phyloP scores from a whole-genome alignment of 2,888 invertebrate genomes.

The Aleiodes alternator region DNA sequence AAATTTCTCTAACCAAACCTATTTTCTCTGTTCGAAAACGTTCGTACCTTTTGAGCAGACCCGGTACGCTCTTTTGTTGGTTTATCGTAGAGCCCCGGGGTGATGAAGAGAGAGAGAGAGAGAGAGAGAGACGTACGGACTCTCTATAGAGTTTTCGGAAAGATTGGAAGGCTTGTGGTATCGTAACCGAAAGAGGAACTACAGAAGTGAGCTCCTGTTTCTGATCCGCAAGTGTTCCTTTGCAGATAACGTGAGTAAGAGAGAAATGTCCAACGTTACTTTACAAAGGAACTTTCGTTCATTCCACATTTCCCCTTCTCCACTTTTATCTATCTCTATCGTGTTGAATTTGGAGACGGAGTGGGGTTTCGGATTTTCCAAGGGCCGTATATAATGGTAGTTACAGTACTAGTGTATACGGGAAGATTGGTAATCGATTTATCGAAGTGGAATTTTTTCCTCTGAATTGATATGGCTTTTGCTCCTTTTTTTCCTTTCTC shows the following conservation, averaged over 20 bases:
- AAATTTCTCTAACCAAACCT: constrained; percentile 24
- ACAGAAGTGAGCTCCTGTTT: constrained; percentile 38
- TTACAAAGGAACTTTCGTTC: constrained; percentile 5
- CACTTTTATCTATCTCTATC: constrained; percentile 14
- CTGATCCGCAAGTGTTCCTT: constrained; percentile 53
- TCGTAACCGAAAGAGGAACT: constrained; percentile 13
- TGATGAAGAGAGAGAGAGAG: constrained; percentile 27
- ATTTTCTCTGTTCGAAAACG: constrained; percentile 38
- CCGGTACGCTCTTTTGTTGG: constrained; percentile 71
- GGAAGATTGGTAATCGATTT: constrained; percentile 26
- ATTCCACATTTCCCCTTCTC: neutral
- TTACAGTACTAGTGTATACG: neutral
- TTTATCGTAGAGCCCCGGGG: constrained; percentile 60
- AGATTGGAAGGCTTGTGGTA: constrained; percentile 49
- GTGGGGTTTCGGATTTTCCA: neutral
- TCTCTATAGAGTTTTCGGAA: constrained; percentile 40
- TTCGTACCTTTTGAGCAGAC: constrained; percentile 15
- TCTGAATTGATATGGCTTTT: constrained; percentile 4
- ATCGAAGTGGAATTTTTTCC: constrained; percentile 12
- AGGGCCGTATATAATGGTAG: constrained; percentile 21
- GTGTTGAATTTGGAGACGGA: neutral
- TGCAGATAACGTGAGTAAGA: constrained; percentile 45
- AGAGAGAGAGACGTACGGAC: no score
- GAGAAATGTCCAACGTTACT: constrained; percentile 21
- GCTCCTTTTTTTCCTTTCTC: neutral